Percentiles rank a stretch among this genome's conserved stretches.
Conservation (phyloP, 2,888 invertebrate species). For the Orchesellides sinensis region DNA sequence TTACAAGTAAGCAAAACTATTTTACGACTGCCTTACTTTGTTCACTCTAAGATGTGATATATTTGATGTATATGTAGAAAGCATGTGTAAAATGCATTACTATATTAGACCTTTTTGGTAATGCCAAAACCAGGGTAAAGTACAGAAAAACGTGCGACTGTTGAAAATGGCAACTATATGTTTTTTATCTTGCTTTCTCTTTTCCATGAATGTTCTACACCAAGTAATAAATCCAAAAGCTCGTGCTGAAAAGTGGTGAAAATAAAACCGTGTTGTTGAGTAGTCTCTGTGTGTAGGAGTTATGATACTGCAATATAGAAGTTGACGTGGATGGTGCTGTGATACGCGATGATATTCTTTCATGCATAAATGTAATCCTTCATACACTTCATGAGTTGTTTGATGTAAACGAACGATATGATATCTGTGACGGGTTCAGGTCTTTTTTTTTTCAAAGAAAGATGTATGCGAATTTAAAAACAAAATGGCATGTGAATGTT, state of each 20-base stretch:
- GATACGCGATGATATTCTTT: not conserved
- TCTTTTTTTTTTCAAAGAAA: constrained; percentile 15
- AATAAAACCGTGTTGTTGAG: constrained; percentile 30
- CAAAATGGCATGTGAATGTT: constrained; percentile 15
- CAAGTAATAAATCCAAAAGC: constrained; percentile 45
- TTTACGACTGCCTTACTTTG: not conserved
- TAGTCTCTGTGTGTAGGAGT: too few relatives aligned
- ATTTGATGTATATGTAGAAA: not conserved
- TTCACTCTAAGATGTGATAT: not conserved
- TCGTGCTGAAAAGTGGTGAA: constrained; percentile 28
- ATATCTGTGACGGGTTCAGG: constrained; percentile 39
- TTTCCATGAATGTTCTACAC: not conserved
- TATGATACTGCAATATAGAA: not conserved
- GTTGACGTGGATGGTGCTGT: constrained; percentile 6
- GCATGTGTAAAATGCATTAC: not conserved
- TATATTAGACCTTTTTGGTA: not conserved
- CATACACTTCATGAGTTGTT: not conserved
- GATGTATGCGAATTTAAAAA: constrained; percentile 50
- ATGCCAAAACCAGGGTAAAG: too few relatives aligned
- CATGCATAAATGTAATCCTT: not conserved
- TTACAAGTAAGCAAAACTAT: not conserved
- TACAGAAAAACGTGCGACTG: constrained; percentile 21
- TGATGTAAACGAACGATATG: constrained; percentile 1
- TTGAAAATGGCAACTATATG: constrained; percentile 46
- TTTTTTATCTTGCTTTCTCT: constrained; percentile 37